Evolutionary conservation across 2,888 invertebrate species (phyloP).

Genomic region (Coelopa pilipes): DNA sequence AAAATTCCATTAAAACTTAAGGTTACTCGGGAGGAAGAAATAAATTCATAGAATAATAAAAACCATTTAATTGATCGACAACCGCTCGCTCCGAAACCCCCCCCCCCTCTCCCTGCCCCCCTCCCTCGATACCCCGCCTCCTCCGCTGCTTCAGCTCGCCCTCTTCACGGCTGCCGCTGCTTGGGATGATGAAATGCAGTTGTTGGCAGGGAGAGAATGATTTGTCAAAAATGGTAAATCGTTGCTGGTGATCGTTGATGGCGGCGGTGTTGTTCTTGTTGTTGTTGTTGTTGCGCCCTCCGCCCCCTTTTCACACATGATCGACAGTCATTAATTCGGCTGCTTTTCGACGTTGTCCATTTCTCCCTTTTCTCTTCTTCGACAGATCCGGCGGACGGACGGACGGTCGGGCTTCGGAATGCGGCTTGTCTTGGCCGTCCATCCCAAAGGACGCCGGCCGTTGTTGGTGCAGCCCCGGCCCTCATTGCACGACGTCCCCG

Average conservation of each 20-base stretch:
- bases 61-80: constrained; percentile 34
- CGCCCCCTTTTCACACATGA: constrained; percentile 34
- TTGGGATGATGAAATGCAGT: constrained; percentile 33
- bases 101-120: too few species aligned
- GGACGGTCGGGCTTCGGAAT: not conserved
- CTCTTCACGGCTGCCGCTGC: not conserved
- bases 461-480: not conserved
- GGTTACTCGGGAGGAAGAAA: not conserved
- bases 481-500: not conserved
- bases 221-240: constrained; percentile 27
- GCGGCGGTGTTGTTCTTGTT: not conserved
- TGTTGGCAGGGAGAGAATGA: constrained; percentile 28
- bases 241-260: constrained; percentile 5
- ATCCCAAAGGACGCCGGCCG: constrained; percentile 26
- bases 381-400: not conserved
- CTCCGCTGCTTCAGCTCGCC: too few species aligned
- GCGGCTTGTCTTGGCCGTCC: constrained; percentile 12
- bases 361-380: not conserved
- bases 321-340: constrained; percentile 28
- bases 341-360: constrained; percentile 5
- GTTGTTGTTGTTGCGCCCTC: not conserved
- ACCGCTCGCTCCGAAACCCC: not conserved
- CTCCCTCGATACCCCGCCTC: too few species aligned
- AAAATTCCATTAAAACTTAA: constrained; percentile 23
- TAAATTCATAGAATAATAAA: constrained; percentile 20